These are phyloP conservation scores for Oncorhynchus mykiss DNA, from an alignment of 2,113 vertebrate genomes.

Conservation along the genomic window DNA sequence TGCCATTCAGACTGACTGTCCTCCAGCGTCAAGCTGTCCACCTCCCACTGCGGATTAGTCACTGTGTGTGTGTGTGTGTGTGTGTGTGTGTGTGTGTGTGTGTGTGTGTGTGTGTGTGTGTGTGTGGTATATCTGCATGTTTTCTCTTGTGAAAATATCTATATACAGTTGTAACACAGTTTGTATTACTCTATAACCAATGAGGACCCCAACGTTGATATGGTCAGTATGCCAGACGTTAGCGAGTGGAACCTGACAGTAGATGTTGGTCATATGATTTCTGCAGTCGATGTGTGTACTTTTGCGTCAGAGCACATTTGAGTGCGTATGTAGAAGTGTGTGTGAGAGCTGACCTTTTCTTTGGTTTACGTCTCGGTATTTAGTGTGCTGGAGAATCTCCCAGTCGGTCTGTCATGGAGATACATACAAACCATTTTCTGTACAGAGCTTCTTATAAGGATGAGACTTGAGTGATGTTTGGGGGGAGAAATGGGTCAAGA, in stretches of 20 bases:
- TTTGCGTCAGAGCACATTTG: not conserved
- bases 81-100: too few species aligned
- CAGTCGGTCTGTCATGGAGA: constrained; percentile 1
- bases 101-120: not conserved
- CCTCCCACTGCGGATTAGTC: constrained; percentile 72
- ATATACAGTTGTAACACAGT: too few species aligned
- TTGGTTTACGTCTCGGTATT: not conserved
- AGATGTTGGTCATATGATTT: constrained; percentile 18
- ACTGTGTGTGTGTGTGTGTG: constrained; percentile 34
- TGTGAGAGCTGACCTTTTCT: constrained; percentile 5
- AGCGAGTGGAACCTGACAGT: not conserved
- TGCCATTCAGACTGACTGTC: constrained; percentile 33
- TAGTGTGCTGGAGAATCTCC: not conserved
- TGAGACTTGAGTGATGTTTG: not conserved
- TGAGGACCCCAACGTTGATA: too few species aligned
- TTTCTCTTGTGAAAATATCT: not conserved
- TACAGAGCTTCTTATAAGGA: not conserved
- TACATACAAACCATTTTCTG: not conserved
- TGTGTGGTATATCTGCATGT: constrained; percentile 1
- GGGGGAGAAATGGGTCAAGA: not conserved
- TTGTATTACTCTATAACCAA: too few species aligned
- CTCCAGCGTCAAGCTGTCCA: constrained; percentile 65
- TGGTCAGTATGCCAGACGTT: too few species aligned
- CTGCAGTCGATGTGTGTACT: constrained; percentile 22
- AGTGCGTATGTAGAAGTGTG: not conserved